Evolutionary conservation across 2,113 vertebrate species (phyloP).

Genomic region (Phodopus roborovskii): DNA sequence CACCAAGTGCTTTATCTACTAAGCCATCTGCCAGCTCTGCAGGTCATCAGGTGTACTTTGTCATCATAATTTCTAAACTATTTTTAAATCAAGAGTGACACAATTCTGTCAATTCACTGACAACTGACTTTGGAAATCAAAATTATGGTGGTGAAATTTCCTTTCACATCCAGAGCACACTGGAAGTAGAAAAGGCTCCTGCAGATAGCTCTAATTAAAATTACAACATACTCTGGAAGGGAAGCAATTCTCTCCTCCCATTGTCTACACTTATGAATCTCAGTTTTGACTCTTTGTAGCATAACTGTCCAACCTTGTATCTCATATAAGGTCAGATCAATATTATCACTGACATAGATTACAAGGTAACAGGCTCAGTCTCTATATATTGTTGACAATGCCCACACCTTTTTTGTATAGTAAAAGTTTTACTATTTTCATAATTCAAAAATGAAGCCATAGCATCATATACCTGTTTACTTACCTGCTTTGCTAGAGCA

Average conservation of each 20-base stretch:
- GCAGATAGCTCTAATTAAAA: not conserved
- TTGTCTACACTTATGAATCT: not conserved
- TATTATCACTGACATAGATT: not conserved
- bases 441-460: not conserved
- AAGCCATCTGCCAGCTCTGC: not conserved
- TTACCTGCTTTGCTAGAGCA: slow-evolving; percentile 50
- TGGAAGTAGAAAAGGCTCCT: not conserved
- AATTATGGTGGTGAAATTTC: not conserved
- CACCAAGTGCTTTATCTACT: not conserved
- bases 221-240: not conserved
- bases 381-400: not conserved
- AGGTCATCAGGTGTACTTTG: not conserved
- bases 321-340: not conserved
- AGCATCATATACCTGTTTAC: not conserved
- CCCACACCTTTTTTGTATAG: not conserved
- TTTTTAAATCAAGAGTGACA: not conserved
- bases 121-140: not conserved
- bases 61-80: not conserved
- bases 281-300: not conserved
- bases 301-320: not conserved
- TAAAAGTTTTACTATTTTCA: not conserved
- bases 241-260: not conserved
- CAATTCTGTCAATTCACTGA: not conserved
- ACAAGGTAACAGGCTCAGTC: not conserved
- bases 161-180: not conserved